Evolutionary conservation across 2,888 invertebrate species (phyloP).

Genomic region (Anagyrus pseudococci): DNA sequence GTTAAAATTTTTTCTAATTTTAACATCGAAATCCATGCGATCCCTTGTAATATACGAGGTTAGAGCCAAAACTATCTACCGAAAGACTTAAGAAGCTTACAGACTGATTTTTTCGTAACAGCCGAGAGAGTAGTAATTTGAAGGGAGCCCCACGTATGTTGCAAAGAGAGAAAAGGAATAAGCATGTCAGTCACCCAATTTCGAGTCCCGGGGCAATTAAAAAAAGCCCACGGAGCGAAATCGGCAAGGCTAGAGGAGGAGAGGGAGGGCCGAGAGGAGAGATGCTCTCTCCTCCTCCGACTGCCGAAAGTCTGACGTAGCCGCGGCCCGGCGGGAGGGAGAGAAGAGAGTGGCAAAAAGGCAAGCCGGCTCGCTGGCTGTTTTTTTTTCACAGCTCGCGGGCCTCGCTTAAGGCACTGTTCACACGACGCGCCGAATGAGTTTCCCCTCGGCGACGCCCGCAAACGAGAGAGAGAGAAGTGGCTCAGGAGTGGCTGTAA

Average conservation of each 20-base stretch:
- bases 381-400: background rate
- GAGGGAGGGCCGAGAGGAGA: slow-evolving; percentile 6
- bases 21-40: too few species aligned
- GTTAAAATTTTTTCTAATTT: too few species aligned
- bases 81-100: too few species aligned
- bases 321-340: background rate
- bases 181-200: background rate
- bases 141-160: too few species aligned
- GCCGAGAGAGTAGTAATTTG: too few species aligned
- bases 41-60: too few species aligned
- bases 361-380: background rate
- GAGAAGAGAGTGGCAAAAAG: too few species aligned
- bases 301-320: background rate
- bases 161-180: background rate
- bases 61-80: too few species aligned
- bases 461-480: slow-evolving; percentile 7
- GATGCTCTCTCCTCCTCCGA: background rate
- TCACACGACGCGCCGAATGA: slow-evolving; percentile 24
- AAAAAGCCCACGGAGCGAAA: background rate
- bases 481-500: background rate
- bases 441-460: slow-evolving; percentile 7
- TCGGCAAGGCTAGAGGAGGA: background rate
- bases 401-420: slow-evolving; percentile 29
- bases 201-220: background rate
- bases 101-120: too few species aligned